phyloP scores from a whole-genome alignment of 2,113 vertebrate species.

The Caranx melampygus region DNA sequence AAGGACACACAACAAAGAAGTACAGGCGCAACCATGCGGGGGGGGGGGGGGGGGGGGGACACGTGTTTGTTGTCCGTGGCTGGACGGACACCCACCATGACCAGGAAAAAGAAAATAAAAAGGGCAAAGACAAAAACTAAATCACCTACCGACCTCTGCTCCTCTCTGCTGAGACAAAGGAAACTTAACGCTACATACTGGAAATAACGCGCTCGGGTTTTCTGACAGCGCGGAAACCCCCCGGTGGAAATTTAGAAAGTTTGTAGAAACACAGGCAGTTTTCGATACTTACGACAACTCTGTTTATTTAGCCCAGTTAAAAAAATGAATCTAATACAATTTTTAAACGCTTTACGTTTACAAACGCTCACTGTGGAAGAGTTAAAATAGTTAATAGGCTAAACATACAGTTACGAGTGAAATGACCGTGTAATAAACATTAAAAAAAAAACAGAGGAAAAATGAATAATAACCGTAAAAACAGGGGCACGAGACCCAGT shows the following conservation, averaged over 20 bases:
- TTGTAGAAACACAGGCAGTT: constrained; percentile 6
- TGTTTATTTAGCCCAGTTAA: fast-evolving
- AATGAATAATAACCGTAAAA: neutral
- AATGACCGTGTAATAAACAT: neutral
- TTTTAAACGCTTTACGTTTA: neutral
- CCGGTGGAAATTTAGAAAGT: constrained; percentile 55
- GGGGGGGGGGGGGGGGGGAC: neutral
- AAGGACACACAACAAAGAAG: constrained; percentile 31
- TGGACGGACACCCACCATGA: neutral
- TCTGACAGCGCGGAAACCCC: constrained; percentile 68
- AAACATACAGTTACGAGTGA: neutral
- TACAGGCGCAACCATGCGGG: neutral
- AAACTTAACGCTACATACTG: constrained; percentile 38
- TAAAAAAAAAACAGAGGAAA: neutral
- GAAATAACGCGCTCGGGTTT: constrained; percentile 50
- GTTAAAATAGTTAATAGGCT: neutral
- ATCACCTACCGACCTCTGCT: fast-evolving
- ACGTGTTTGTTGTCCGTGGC: constrained; percentile 18
- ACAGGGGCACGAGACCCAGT: neutral
- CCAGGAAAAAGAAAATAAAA: neutral
- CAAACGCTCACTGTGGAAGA: neutral
- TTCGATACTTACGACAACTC: neutral
- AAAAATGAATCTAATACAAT: neutral
- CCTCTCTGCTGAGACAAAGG: neutral
- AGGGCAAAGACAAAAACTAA: neutral